Percentiles rank a stretch among this genome's conserved stretches.
These are phyloP conservation scores for Euproctis similis DNA, from an alignment of 2,888 invertebrate genomes.

Conservation along the genomic window DNA sequence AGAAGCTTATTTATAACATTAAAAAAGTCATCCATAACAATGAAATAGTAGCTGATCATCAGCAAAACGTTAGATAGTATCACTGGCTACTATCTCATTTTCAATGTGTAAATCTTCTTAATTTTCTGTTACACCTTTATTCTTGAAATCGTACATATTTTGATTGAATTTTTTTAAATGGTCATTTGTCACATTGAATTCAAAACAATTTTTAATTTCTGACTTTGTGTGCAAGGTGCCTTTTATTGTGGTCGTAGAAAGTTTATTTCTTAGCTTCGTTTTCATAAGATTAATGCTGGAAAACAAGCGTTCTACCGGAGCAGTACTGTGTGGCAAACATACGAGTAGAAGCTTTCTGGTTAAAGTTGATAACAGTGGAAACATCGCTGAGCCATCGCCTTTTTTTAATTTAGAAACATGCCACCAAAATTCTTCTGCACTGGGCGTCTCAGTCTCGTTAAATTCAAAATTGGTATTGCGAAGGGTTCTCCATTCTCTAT, in stretches of 20 bases:
- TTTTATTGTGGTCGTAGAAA: constrained; percentile 15
- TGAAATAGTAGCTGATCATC: too few species aligned
- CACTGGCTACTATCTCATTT: too few species aligned
- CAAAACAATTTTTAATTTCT: constrained; percentile 1
- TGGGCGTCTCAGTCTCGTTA: background rate
- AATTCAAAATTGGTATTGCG: background rate
- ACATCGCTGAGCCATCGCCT: background rate
- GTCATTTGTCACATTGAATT: background rate
- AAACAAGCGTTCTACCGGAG: constrained; percentile 4
- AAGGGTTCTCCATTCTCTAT: constrained; percentile 5
- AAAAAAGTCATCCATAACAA: too few species aligned
- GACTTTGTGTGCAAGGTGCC: constrained; percentile 13
- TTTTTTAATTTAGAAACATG: background rate
- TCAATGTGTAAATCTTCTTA: too few species aligned
- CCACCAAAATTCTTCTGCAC: background rate
- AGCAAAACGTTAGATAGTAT: too few species aligned
- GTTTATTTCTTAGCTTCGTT: constrained; percentile 10
- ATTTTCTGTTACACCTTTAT: background rate
- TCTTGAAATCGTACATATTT: background rate
- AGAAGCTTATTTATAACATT: too few species aligned
- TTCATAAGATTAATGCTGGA: constrained; percentile 11
- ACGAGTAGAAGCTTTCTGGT: constrained; percentile 1
- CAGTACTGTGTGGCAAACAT: constrained; percentile 4
- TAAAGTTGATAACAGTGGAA: background rate
- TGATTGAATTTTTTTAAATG: background rate